Conservation (phyloP, 1,140 invertebrate species). For the Carcinoscorpius rotundicauda region DNA sequence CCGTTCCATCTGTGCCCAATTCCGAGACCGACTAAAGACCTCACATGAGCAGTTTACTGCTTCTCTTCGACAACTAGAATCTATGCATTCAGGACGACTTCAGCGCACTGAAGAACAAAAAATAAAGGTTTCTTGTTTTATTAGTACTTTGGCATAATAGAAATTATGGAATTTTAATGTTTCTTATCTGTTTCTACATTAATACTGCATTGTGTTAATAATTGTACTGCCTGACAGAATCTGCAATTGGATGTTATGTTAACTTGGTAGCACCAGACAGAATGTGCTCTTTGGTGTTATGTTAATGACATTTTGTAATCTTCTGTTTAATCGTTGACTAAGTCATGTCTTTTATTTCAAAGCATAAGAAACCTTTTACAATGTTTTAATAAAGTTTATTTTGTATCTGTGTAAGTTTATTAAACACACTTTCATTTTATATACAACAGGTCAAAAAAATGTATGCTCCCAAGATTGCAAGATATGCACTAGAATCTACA, state of each 20-base stretch:
- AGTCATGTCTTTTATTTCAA: too few species aligned
- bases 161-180: too few species aligned
- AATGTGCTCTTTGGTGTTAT: neutral
- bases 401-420: too few species aligned
- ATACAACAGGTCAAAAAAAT: conserved; percentile 45
- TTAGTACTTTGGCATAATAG: too few species aligned
- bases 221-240: too few species aligned
- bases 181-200: too few species aligned
- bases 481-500: conserved; percentile 66
- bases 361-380: too few species aligned
- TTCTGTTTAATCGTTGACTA: conserved; percentile 26
- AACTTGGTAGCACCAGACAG: neutral
- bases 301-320: conserved; percentile 3
- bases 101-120: conserved; percentile 71
- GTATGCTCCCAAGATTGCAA: conserved; percentile 65
- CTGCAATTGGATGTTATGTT: neutral
- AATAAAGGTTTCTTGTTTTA: conserved; percentile 4
- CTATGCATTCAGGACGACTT: conserved; percentile 51
- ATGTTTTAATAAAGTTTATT: too few species aligned
- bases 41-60: conserved; percentile 55
- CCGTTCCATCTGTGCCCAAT: conserved; percentile 58
- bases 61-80: conserved; percentile 48
- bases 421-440: too few species aligned
- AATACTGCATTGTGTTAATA: too few species aligned
- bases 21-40: conserved; percentile 42